Evolutionary conservation across 2,113 vertebrate genomes (phyloP).

Genomic region (Percopsis transmontana): DNA sequence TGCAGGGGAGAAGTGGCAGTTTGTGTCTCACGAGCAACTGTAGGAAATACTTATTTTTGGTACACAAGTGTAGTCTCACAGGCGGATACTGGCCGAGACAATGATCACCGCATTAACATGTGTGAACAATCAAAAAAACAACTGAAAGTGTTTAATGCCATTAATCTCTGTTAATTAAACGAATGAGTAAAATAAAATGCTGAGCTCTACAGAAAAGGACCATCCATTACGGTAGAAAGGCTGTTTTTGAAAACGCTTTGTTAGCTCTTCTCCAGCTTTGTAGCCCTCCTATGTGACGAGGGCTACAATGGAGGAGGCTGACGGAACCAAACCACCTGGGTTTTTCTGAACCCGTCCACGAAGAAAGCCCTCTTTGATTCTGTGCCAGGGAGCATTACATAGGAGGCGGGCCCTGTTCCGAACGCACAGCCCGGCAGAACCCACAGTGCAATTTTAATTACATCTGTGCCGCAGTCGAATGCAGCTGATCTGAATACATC

Average conservation of each 20-base stretch:
- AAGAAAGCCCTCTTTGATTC: background rate
- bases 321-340: conserved; percentile 14
- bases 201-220: background rate
- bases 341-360: conserved; percentile 12
- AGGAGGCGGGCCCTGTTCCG: background rate
- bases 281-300: background rate
- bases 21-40: too few species aligned
- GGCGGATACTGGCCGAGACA: too few species aligned
- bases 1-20: too few species aligned
- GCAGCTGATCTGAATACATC: too few species aligned
- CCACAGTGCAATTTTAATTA: conserved; percentile 21
- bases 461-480: background rate
- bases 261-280: background rate
- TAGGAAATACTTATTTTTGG: too few species aligned
- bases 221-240: background rate
- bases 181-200: too few species aligned
- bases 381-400: conserved; percentile 11
- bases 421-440: background rate
- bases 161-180: too few species aligned
- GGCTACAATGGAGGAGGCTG: background rate
- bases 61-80: too few species aligned
- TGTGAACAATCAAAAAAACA: too few species aligned
- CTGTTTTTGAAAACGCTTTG: conserved; percentile 4
- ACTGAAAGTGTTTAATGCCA: too few species aligned
- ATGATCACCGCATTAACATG: too few species aligned